These are phyloP conservation scores for Cheilosia vulpina DNA, from an alignment of 2,888 invertebrate genomes.

Conservation along the genomic window DNA sequence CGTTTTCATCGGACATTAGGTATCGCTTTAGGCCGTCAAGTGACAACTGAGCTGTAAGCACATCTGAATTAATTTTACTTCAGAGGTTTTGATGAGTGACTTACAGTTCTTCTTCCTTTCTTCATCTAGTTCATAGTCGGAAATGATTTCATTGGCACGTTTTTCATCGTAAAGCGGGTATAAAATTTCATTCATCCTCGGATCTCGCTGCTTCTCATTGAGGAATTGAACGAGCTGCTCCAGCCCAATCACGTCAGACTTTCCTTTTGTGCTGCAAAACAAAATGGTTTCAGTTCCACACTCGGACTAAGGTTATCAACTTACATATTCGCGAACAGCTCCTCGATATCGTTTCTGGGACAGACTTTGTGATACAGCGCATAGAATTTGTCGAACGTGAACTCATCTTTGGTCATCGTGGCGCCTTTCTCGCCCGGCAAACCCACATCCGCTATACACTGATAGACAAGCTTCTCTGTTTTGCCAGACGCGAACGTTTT, in stretches of 20 bases:
- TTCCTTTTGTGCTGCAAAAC: constrained; percentile 91
- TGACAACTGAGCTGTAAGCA: constrained; percentile 89
- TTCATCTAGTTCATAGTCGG: constrained; percentile 94
- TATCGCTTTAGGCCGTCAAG: constrained; percentile 99
- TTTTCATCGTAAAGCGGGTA: constrained; percentile 98
- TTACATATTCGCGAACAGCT: constrained; percentile 97
- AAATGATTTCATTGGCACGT: constrained; percentile 95
- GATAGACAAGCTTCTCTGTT: constrained; percentile 98
- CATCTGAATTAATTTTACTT: constrained; percentile 7
- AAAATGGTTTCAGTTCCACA: background rate
- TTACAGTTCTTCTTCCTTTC: constrained; percentile 83
- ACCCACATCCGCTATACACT: constrained; percentile 96
- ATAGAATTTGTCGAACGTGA: constrained; percentile 99
- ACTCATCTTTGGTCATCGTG: constrained; percentile 95
- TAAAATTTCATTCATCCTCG: constrained; percentile 98
- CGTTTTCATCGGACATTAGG: constrained; percentile 99
- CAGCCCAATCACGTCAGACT: constrained; percentile 93
- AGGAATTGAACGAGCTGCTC: constrained; percentile 96
- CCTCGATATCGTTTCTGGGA: constrained; percentile 99
- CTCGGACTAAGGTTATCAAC: constrained; percentile 79
- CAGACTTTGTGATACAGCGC: constrained; percentile 99
- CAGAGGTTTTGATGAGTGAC: background rate
- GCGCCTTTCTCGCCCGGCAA: constrained; percentile 98
- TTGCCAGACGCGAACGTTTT: constrained; percentile 99
- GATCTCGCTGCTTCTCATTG: constrained; percentile 99